These are phyloP conservation scores for Eurystomus gularis DNA, from an alignment of 2,113 vertebrate species.

Conservation along the genomic window DNA sequence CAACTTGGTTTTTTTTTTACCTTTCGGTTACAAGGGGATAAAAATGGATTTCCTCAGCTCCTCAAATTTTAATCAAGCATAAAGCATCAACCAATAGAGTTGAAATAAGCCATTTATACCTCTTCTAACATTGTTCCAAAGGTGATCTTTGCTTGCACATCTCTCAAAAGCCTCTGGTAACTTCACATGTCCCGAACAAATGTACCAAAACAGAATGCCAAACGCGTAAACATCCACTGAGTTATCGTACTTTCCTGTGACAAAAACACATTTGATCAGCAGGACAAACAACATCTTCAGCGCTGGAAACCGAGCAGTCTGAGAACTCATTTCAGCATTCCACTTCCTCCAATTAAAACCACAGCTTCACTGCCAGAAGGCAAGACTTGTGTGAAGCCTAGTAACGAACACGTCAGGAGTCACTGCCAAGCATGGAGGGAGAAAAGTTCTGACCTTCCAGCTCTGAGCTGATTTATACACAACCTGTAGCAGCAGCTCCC, in stretches of 20 bases:
- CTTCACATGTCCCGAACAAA: slow-evolving; percentile 94
- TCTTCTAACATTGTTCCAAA: slow-evolving; percentile 97
- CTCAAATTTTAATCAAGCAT: background rate
- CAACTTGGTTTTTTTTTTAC: background rate
- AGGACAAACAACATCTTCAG: background rate
- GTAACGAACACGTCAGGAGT: background rate
- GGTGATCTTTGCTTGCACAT: slow-evolving; percentile 96
- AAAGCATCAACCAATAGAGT: background rate
- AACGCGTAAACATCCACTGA: slow-evolving; percentile 98
- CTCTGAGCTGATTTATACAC: background rate
- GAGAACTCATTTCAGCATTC: background rate
- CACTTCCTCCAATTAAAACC: background rate
- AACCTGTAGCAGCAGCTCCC: background rate
- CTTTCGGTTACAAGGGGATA: background rate
- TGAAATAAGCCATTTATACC: slow-evolving; percentile 70
- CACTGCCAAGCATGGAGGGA: background rate
- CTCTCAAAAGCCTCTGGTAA: slow-evolving; percentile 97
- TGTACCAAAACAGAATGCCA: slow-evolving; percentile 99
- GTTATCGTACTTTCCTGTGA: slow-evolving; percentile 94
- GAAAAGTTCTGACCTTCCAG: background rate
- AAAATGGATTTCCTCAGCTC: background rate
- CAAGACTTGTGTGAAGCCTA: background rate
- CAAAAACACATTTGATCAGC: background rate
- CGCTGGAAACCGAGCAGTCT: background rate
- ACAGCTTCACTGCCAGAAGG: background rate